Evolutionary conservation across 1,140 invertebrate species (phyloP).

Genomic region (Trichoplusia ni): DNA sequence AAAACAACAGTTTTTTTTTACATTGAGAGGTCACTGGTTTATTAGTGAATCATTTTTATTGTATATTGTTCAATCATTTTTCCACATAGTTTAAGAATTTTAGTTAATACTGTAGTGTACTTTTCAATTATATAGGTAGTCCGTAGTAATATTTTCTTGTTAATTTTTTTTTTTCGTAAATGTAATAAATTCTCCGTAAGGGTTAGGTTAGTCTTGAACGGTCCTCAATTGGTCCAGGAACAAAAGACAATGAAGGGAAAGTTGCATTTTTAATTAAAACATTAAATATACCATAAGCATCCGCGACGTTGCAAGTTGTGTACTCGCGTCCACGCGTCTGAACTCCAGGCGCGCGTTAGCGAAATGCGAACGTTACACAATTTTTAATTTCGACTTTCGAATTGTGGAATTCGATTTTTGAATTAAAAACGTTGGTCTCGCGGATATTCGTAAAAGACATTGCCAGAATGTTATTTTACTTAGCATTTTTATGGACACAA

Average conservation of each 20-base stretch:
- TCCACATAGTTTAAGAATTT: conserved; percentile 79
- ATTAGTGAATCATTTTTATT: conserved; percentile 80
- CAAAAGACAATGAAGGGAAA: conserved; percentile 78
- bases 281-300: conserved; percentile 12
- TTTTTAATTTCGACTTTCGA: conserved; percentile 26
- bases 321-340: not conserved
- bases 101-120: conserved; percentile 78
- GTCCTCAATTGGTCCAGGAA: conserved; percentile 73
- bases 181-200: conserved; percentile 75
- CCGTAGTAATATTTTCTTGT: conserved; percentile 77
- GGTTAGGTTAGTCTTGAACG: conserved; percentile 74
- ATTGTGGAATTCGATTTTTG: conserved; percentile 27
- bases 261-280: conserved; percentile 66
- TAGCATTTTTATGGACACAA: conserved; percentile 65
- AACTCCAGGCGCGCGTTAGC: conserved; percentile 5
- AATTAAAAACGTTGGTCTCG: conserved; percentile 35
- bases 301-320: conserved; percentile 3
- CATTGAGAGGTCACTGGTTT: conserved; percentile 66
- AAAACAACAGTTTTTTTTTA: conserved; percentile 32
- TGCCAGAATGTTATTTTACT: conserved; percentile 68
- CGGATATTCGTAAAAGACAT: conserved; percentile 64
- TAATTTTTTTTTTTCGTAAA: conserved; percentile 77
- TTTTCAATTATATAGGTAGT: conserved; percentile 77
- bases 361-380: conserved; percentile 18
- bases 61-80: conserved; percentile 80